Base-by-base conservation (phyloP, 2,888 invertebrate species). In the Agrypnus murinus region DNA sequence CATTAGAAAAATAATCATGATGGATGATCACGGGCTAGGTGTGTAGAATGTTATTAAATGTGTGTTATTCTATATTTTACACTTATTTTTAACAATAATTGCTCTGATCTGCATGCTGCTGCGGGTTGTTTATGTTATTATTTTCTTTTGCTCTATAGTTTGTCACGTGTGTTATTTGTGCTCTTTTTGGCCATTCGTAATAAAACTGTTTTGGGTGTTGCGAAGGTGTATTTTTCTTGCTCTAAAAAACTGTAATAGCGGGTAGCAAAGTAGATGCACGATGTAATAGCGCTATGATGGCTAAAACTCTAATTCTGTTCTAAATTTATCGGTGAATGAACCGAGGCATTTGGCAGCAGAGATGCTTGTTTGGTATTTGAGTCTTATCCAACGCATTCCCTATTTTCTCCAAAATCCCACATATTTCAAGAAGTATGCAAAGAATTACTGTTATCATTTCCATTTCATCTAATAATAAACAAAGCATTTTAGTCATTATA, bases 1-100 rank as follows among this genome's bases (percentile, higher is more conserved):
- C 63, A 71, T 71, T 69, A 45, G 60, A 65, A 70, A n/a, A 64
- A 73, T 68, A 79, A 79, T 78, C 79, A 77, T 81, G 78, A 82
- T 83, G 83, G 82, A 83, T 76, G 82, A 83, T 75, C 81, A 78
- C 78, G 79, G 81, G 76, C 78, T 82, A 82, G 83, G 83, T 83
- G 82, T 83, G 83, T 83, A 83, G 79, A 76, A 65, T 48, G 19
- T 71, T 73, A 14, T 31, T n/a, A n/a, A 69, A 19, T 73, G 68
- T 72, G 68, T 68, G 58, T 68, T 32, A 25, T 25, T 25, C 25
- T 25, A 25, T 60, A 38, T 43, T 31, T 14, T 19, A 19, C 19
- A 2, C 36, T n/a, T 50, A 15, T 46, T 8, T 19, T 46, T 46
- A 46, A 53, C 31, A 48, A 19, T n/a, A n/a, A n/a, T n/a, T n/a